Evolutionary conservation across 2,113 vertebrate species (phyloP).

Genomic region (Pachycephala philippinensis): DNA sequence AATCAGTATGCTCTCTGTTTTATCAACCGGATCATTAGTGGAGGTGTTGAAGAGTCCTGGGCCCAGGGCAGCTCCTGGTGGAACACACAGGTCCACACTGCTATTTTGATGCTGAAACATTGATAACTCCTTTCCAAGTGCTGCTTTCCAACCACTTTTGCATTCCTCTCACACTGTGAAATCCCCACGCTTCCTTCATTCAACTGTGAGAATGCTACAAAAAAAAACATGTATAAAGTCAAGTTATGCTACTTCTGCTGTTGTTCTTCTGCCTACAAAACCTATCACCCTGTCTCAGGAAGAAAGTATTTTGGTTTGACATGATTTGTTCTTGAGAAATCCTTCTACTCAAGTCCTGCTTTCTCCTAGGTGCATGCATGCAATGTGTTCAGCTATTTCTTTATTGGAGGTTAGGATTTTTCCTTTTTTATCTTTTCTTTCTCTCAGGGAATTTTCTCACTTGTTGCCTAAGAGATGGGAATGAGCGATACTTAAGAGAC

Average conservation of each 20-base stretch:
- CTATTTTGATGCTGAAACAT: background rate
- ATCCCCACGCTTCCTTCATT: background rate
- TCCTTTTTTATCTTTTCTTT: background rate
- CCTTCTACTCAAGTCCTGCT: background rate
- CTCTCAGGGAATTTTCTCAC: background rate
- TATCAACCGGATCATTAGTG: background rate
- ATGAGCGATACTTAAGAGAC: background rate
- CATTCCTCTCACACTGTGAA: background rate
- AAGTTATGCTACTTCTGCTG: background rate
- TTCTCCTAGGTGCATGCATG: background rate
- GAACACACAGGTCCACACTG: background rate
- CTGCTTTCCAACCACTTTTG: background rate
- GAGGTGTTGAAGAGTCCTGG: background rate
- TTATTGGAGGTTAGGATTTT: background rate
- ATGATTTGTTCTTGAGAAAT: background rate
- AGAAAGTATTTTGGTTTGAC: background rate
- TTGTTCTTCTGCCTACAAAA: background rate
- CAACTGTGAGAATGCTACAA: background rate
- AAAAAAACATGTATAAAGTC: background rate
- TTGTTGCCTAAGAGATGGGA: background rate
- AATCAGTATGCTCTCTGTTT: background rate
- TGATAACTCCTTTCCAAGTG: background rate
- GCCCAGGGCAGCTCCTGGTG: background rate
- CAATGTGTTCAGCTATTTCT: background rate
- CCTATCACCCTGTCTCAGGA: background rate